phyloP scores from a whole-genome alignment of 2,888 invertebrate species.

The Laspeyria flexula region DNA sequence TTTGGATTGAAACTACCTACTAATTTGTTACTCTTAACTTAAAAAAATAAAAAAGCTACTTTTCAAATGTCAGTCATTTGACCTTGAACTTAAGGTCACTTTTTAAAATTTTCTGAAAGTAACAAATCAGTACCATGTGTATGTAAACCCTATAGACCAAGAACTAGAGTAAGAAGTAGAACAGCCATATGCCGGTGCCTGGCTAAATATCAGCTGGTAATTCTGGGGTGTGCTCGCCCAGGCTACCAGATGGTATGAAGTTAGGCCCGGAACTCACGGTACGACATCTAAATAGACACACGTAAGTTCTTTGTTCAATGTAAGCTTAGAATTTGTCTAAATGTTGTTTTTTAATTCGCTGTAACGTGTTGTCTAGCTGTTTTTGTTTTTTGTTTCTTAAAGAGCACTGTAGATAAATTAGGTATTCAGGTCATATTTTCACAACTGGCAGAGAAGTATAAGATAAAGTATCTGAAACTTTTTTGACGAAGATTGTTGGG shows the following conservation, averaged over 20 bases:
- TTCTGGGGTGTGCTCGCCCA: constrained; percentile 94
- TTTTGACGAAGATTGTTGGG: no score
- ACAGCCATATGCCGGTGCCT: constrained; percentile 43
- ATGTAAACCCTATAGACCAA: constrained; percentile 14
- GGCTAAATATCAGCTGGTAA: constrained; percentile 99
- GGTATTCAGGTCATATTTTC: no score
- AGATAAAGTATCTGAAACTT: no score
- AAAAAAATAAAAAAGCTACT: no score
- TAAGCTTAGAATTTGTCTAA: constrained; percentile 40
- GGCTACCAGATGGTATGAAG: constrained; percentile 95
- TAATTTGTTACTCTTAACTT: background rate
- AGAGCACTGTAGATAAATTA: constrained; percentile 4
- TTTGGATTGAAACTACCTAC: background rate
- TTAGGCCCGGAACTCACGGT: constrained; percentile 54
- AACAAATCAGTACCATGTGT: constrained; percentile 16
- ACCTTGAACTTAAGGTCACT: no score
- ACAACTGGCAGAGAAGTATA: no score
- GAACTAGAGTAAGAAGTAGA: constrained; percentile 29
- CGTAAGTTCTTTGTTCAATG: constrained; percentile 66
- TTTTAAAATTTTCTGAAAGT: background rate
- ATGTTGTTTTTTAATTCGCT: constrained; percentile 12
- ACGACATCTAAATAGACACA: constrained; percentile 56
- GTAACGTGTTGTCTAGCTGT: constrained; percentile 1
- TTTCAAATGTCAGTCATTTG: background rate
- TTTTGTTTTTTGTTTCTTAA: constrained; percentile 8